Base-by-base conservation (phyloP, 35 echinoderm and acorn worm genomes). In the Chiridota heheva region DNA sequence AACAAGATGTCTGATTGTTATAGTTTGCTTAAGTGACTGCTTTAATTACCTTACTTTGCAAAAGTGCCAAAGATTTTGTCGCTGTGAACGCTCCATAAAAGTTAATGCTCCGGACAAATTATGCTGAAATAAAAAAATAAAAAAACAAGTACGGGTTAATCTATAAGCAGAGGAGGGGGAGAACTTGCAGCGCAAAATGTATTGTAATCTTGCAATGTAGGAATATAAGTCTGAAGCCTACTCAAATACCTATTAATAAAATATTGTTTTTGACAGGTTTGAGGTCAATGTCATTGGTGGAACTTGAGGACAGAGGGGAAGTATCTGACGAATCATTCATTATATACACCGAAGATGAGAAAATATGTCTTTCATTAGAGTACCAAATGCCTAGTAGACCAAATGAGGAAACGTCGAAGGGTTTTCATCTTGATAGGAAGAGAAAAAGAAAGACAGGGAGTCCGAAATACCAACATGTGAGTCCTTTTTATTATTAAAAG, bases 301-400 rank as follows among this genome's bases (percentile, higher is more conserved):
- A 77, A 13, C 10, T 69, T 4, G 73, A 87, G 57, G 84, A 76
- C n/a, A 44, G 72, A 26, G 74, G 72, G 18, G 74, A 78, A 77
- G 74, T 78, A 39, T 51, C 60, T 36, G 84, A 87, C 5, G 51
- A 87, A 28, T 72, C 81, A 22, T 62, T 78, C 41, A 44, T 79
- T 46, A 74, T 86, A 39, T 87, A 78, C 61, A 79, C 72, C 18
- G 39, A 77, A 43, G 84, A 87, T 40, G 84, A 87, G 68, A 87
- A 62, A 15, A 68, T 87, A 16, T 67, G 60, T 35, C 40, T 87
- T 35, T 87, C 84, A 1, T 63, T 87, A 37, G 71, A 87, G 61
- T 87, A 87, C 32, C 68, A 77, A 43, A 20, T 53, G 56, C 72
- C 72, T 33, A 66, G 46, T 29, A 46, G 18, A 22, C 32, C 5